Base-by-base conservation (phyloP, 2,797 vertebrate genomes). In the Hybognathus amarus region DNA sequence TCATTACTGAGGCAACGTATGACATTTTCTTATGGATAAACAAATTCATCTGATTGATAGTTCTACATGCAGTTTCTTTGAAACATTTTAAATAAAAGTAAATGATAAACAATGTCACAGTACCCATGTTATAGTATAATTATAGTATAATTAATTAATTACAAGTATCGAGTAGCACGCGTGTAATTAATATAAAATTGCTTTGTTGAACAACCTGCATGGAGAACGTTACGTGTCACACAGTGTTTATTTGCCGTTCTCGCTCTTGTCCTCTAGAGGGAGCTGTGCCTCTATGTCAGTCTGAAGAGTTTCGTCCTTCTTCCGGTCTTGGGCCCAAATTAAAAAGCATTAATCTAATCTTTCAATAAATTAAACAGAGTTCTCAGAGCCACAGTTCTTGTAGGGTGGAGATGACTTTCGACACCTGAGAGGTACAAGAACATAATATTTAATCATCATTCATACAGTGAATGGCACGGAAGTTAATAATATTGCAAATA, bases 371-470 rank as follows among this genome's bases (percentile, higher is more conserved):
- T 91, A 94, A 85, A 92, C 91, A 1, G 80, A 85, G 0, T n/a
- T 83, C 70, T 90, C 84, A 13, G 83, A 87, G 2, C 86, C 79
- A 52, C 71, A 67, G 18, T 84, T 78, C 87, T 93, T 92, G 52
- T 90, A 91, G 1, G 90, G 80, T 5, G 42, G 76, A 1, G 78
- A 33, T 17, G 88, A 89, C 79, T 89, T 92, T 18, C 3, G 4
- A 85, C 91, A 93, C 74, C 93, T 94, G 91, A 12, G 82, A 80
- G 56, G 7, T 74, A 76, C 63, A 33, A 73, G 18, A 61, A 66
- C 0, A 68, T n/a, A 40, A 64, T n/a, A 54, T 52, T 67, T 54
- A 13, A 42, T 38, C 3, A 47, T 47, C 45, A 33, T 22, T n/a
- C 30, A 20, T 66, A 66, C 30, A 38, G 5, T 56, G 4, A 75